A percentile compares a stretch with the other conserved stretches of the same genome.
phyloP scores from a whole-genome alignment of 2,113 vertebrate species.

The Dinomys branickii region DNA sequence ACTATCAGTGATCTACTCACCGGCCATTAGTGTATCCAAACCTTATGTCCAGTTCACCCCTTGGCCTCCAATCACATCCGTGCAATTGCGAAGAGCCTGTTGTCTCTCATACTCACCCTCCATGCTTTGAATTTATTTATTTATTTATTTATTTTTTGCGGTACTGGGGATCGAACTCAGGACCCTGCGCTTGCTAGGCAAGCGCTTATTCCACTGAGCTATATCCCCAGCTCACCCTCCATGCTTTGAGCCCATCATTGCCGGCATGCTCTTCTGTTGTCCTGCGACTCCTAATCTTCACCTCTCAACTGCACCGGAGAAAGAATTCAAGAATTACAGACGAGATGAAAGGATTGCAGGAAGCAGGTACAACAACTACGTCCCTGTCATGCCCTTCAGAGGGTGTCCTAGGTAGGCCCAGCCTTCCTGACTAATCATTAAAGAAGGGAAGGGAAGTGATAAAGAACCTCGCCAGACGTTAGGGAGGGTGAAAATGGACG shows the following conservation, averaged over 20 bases:
- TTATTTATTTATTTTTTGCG: too few species aligned
- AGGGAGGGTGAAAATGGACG: background rate
- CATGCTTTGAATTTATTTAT: too few species aligned
- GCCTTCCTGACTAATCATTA: background rate
- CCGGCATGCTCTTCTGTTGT: background rate
- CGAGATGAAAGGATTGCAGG: background rate
- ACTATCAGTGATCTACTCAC: background rate
- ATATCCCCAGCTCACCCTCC: background rate
- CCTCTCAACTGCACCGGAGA: background rate
- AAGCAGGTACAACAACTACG: background rate
- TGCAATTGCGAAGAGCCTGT: background rate
- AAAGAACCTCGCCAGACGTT: background rate
- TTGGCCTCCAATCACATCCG: background rate
- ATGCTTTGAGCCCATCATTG: background rate
- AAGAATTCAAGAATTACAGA: background rate
- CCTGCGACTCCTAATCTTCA: background rate
- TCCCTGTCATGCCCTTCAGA: background rate
- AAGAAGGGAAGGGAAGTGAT: background rate
- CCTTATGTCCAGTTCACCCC: background rate
- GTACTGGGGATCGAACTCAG: too few species aligned
- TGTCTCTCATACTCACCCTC: background rate
- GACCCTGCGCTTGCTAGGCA: too few species aligned
- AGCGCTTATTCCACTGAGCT: too few species aligned
- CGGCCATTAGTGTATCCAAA: background rate
- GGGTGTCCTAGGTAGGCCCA: background rate